These are phyloP conservation scores for Cynodonichthys magdalenae DNA, from an alignment of 2,797 vertebrate genomes.

Conservation along the genomic window DNA sequence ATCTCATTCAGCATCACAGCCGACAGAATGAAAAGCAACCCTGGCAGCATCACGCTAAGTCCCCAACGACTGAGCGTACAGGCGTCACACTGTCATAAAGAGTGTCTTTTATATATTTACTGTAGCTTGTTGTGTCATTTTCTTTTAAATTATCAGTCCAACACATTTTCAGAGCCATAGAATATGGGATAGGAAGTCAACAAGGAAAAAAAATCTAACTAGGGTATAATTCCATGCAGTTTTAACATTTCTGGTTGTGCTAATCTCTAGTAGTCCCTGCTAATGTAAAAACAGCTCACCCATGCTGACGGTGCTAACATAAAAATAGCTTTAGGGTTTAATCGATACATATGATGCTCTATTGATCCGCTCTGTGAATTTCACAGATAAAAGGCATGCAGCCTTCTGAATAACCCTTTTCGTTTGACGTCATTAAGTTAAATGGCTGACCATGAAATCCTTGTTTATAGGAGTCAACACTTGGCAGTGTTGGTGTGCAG, in stretches of 20 bases:
- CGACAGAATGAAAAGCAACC: conserved; percentile 16
- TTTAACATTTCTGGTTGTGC: background rate
- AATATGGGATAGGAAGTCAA: background rate
- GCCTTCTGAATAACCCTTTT: conserved; percentile 5
- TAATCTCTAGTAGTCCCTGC: background rate
- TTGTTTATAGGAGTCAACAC: conserved; percentile 1
- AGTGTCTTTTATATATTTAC: conserved; percentile 7
- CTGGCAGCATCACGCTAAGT: conserved; percentile 35
- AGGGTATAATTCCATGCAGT: background rate
- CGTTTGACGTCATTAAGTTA: conserved; percentile 5
- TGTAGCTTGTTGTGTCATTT: background rate
- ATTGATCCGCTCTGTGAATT: conserved; percentile 35
- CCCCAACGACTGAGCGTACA: conserved; percentile 18
- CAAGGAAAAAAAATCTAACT: background rate
- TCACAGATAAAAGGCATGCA: conserved; percentile 10
- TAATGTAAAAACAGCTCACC: background rate
- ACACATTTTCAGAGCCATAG: background rate
- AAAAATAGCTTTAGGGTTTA: conserved; percentile 34
- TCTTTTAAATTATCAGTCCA: background rate
- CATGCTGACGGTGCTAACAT: background rate
- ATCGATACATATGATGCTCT: conserved; percentile 37
- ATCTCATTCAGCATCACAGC: conserved; percentile 37
- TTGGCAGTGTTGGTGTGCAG: background rate
- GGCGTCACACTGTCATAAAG: conserved; percentile 8
- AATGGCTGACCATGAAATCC: conserved; percentile 7